A percentile compares a stretch with the other conserved stretches of the same genome.
These are phyloP conservation scores for Clepsis dumicolana DNA, from an alignment of 2,888 invertebrate genomes.

Conservation along the genomic window DNA sequence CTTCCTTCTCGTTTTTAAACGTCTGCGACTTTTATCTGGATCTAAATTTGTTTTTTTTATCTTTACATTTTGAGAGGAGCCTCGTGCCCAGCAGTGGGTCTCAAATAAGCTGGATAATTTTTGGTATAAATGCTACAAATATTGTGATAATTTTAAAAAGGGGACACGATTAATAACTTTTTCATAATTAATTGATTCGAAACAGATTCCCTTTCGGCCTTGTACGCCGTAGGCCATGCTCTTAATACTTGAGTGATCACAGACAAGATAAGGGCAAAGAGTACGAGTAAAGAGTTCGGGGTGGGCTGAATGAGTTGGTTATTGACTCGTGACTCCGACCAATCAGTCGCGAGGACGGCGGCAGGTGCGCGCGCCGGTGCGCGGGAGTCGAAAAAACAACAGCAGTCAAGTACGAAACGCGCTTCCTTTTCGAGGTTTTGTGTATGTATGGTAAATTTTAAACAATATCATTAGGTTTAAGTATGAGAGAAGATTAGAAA, in stretches of 20 bases:
- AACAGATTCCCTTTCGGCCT: slow-evolving; percentile 23
- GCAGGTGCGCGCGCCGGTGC: slow-evolving; percentile 72
- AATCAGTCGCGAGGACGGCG: slow-evolving; percentile 63
- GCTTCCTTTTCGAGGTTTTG: slow-evolving; percentile 1
- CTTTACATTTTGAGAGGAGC: not conserved
- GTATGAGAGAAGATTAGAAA: too few species aligned
- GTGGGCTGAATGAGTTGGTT: slow-evolving; percentile 72
- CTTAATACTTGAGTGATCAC: slow-evolving; percentile 26
- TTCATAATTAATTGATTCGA: not conserved
- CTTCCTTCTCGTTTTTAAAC: not conserved
- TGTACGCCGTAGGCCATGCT: slow-evolving; percentile 23
- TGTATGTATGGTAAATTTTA: not conserved
- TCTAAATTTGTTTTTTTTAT: not conserved
- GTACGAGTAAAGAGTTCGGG: slow-evolving; percentile 66
- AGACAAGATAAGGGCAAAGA: slow-evolving; percentile 68
- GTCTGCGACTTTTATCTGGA: not conserved
- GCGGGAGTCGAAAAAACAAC: slow-evolving; percentile 58
- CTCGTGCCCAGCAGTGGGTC: too few species aligned
- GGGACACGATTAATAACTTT: too few species aligned
- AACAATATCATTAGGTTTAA: too few species aligned
- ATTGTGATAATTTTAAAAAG: too few species aligned
- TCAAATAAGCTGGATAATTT: too few species aligned
- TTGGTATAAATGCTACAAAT: too few species aligned
- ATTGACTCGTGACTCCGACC: slow-evolving; percentile 74
- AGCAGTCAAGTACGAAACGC: slow-evolving; percentile 18